phyloP scores from a whole-genome alignment of 2,113 vertebrate genomes.

The Picathartes gymnocephalus region DNA sequence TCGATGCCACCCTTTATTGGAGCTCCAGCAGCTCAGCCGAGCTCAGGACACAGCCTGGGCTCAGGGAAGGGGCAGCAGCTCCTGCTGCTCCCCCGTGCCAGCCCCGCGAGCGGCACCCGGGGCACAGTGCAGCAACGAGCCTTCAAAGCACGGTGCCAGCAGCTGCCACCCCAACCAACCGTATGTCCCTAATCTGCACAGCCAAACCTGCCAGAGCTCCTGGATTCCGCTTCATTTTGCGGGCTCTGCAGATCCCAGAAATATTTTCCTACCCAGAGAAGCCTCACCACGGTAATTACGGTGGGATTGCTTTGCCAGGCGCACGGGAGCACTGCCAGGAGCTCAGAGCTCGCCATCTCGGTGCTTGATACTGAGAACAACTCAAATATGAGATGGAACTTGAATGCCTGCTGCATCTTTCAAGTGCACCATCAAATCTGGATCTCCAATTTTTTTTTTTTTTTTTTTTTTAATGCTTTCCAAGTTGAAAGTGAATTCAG shows the following conservation, averaged over 20 bases:
- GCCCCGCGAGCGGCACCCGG: background rate
- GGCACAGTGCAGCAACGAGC: constrained; percentile 33
- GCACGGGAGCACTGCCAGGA: background rate
- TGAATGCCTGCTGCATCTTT: background rate
- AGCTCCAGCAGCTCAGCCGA: background rate
- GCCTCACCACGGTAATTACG: constrained; percentile 21
- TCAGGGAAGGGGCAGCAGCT: constrained; percentile 1
- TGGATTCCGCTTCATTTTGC: constrained; percentile 47
- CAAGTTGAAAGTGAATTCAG: constrained; percentile 23
- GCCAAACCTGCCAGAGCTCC: constrained; percentile 60
- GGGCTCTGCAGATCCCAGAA: constrained; percentile 75
- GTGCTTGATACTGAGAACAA: background rate
- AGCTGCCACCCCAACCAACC: constrained; percentile 44
- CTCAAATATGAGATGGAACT: background rate
- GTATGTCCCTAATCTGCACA: constrained; percentile 74
- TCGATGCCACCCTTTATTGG: background rate
- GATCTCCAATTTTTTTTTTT: background rate
- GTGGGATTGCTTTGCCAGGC: constrained; percentile 8
- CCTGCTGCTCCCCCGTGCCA: constrained; percentile 50
- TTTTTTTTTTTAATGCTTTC: background rate
- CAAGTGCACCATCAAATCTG: background rate
- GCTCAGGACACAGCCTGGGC: background rate
- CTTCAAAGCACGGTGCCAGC: constrained; percentile 62
- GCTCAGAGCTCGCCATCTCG: background rate
- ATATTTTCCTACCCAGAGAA: constrained; percentile 49